These are phyloP conservation scores for Drosophila borborema DNA, from an alignment of 2,888 invertebrate species.

Conservation along the genomic window DNA sequence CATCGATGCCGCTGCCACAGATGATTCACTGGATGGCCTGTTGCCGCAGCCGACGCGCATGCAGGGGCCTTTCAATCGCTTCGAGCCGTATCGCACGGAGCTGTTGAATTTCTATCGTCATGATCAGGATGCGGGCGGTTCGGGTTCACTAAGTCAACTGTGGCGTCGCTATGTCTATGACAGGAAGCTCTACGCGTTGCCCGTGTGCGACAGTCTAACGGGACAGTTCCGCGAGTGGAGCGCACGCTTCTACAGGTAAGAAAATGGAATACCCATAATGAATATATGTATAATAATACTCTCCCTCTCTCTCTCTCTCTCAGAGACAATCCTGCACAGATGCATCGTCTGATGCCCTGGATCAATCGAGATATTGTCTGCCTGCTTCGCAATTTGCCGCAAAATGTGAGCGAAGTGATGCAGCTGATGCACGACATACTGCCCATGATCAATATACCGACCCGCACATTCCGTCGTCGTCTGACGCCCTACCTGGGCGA, in stretches of 20 bases:
- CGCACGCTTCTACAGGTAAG: conserved; percentile 91
- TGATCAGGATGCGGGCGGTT: conserved; percentile 70
- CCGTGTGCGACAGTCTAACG: conserved; percentile 88
- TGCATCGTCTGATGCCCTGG: conserved; percentile 94
- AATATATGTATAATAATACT: background rate
- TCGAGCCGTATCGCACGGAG: conserved; percentile 77
- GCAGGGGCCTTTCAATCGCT: conserved; percentile 55
- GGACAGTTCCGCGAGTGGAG: conserved; percentile 90
- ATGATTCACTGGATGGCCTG: conserved; percentile 44
- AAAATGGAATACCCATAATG: background rate
- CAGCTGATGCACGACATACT: conserved; percentile 90
- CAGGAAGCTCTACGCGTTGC: conserved; percentile 90
- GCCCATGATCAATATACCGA: conserved; percentile 87
- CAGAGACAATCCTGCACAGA: conserved; percentile 92
- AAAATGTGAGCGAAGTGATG: conserved; percentile 89
- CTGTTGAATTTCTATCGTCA: conserved; percentile 80
- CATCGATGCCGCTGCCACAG: conserved; percentile 39
- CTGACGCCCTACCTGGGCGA: conserved; percentile 89
- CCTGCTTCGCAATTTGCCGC: conserved; percentile 87
- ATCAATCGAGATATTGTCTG: conserved; percentile 93
- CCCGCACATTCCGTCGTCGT: conserved; percentile 89
- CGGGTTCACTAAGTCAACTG: conserved; percentile 79
- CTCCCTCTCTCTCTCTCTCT: too few species aligned
- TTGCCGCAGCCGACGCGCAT: conserved; percentile 31
- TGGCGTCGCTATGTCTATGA: conserved; percentile 90